Conservation (phyloP, 1,140 invertebrate genomes). For the Lordiphosa mommai region DNA sequence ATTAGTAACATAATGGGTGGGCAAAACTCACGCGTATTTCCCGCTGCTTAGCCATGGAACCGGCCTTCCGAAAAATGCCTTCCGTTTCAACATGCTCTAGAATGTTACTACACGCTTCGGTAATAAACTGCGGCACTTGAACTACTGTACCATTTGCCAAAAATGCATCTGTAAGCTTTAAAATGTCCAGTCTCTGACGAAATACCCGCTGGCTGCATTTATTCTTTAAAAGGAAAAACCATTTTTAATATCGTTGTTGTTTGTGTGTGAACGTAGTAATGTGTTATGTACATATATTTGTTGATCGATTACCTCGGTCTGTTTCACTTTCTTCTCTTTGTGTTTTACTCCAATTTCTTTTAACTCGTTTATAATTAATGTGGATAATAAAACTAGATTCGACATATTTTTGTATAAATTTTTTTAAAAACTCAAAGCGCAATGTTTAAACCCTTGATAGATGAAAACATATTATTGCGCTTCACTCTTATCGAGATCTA, state of each 20-base stretch:
- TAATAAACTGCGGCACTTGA: slow-evolving; percentile 88
- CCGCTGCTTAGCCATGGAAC: slow-evolving; percentile 88
- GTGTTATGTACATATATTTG: background rate
- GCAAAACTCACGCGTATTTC: slow-evolving; percentile 85
- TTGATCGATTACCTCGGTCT: background rate
- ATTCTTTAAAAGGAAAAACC: slow-evolving; percentile 1
- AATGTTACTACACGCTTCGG: slow-evolving; percentile 86
- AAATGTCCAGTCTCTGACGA: slow-evolving; percentile 82
- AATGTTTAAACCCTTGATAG: no score
- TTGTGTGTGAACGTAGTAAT: slow-evolving; percentile 49
- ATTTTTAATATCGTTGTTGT: slow-evolving; percentile 41
- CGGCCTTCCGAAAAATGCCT: slow-evolving; percentile 92
- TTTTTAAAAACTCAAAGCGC: no score
- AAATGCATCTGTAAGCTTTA: slow-evolving; percentile 83
- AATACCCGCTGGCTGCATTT: slow-evolving; percentile 81
- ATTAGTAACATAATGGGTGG: no score
- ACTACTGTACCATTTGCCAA: slow-evolving; percentile 82
- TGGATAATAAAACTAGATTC: slow-evolving; percentile 10
- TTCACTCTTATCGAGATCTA: no score
- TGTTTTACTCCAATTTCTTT: slow-evolving; percentile 36
- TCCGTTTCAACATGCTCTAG: slow-evolving; percentile 85
- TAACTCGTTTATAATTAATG: slow-evolving; percentile 29
- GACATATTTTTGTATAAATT: slow-evolving; percentile 12
- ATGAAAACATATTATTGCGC: no score
- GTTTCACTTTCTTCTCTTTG: slow-evolving; percentile 28